Percentiles rank a stretch among this genome's conserved stretches.
Conservation (phyloP, 2,888 invertebrate species). For the Petrophora chlorosata region DNA sequence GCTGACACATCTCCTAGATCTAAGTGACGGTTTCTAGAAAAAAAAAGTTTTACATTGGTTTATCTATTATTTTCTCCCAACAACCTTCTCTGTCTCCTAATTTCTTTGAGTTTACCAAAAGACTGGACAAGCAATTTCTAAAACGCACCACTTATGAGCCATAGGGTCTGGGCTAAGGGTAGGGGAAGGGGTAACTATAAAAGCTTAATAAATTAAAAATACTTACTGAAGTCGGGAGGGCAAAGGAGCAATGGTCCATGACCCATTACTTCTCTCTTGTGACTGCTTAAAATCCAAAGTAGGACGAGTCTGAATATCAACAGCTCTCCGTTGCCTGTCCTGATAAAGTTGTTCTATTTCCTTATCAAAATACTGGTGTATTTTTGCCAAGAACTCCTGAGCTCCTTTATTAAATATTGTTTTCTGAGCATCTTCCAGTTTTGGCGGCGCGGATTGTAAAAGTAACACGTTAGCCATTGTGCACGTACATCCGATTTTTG, state of each 20-base stretch:
- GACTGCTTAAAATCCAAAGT: constrained; percentile 71
- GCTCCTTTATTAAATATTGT: constrained; percentile 83
- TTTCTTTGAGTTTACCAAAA: too few relatives aligned
- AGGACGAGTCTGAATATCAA: constrained; percentile 49
- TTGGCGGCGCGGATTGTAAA: constrained; percentile 78
- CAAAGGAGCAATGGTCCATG: constrained; percentile 85
- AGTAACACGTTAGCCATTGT: constrained; percentile 57
- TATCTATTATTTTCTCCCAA: too few relatives aligned
- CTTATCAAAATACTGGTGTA: constrained; percentile 77
- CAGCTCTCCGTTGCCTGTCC: constrained; percentile 63
- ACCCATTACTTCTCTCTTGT: constrained; percentile 63
- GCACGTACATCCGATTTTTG: too few relatives aligned
- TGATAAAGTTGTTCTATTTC: constrained; percentile 75
- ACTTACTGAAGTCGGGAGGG: constrained; percentile 79
- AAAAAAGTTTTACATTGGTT: background rate
- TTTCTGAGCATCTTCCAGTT: constrained; percentile 80
- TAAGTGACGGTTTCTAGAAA: constrained; percentile 81
- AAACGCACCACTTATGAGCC: too few relatives aligned
- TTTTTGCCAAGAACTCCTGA: constrained; percentile 79
- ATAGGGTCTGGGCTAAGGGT: too few relatives aligned
- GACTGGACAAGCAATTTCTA: too few relatives aligned
- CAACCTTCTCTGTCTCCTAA: too few relatives aligned
- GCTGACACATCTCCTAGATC: constrained; percentile 87
- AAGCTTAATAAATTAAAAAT: constrained; percentile 2
- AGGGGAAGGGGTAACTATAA: background rate